phyloP scores from a whole-genome alignment of 2,113 vertebrate genomes.

The Cepphus grylle region DNA sequence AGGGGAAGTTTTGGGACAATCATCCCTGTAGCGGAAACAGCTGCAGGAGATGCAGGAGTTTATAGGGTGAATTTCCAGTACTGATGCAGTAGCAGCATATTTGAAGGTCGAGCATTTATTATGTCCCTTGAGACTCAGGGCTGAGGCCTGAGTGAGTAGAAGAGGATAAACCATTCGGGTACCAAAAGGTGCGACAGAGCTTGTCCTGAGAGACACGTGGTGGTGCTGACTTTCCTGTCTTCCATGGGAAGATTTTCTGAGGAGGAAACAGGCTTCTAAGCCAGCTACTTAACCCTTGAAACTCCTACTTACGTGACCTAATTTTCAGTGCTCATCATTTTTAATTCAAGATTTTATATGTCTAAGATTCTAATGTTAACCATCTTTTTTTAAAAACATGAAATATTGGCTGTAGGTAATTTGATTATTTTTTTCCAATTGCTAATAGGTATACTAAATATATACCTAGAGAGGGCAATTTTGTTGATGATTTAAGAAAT shows the following conservation, averaged over 20 bases:
- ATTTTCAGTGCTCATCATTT: neutral
- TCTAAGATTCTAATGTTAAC: neutral
- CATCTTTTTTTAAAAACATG: neutral
- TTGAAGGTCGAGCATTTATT: neutral
- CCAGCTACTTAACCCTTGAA: neutral
- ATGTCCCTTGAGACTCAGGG: neutral
- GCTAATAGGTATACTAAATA: neutral
- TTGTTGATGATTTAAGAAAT: conserved; percentile 20
- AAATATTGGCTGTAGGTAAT: neutral
- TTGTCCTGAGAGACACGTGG: neutral
- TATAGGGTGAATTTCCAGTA: neutral
- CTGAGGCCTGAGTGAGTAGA: neutral
- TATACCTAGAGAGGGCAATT: neutral
- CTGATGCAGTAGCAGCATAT: neutral
- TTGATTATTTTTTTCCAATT: neutral
- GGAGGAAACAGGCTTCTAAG: neutral
- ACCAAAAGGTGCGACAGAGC: accelerated
- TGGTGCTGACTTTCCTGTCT: neutral
- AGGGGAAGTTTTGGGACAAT: neutral
- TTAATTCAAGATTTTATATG: neutral
- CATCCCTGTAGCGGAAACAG: neutral
- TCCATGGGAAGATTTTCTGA: neutral
- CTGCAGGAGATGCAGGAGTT: neutral
- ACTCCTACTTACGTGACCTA: neutral
- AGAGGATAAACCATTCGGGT: neutral